phyloP scores from a whole-genome alignment of 2,888 invertebrate genomes.

The Rapana venosa region DNA sequence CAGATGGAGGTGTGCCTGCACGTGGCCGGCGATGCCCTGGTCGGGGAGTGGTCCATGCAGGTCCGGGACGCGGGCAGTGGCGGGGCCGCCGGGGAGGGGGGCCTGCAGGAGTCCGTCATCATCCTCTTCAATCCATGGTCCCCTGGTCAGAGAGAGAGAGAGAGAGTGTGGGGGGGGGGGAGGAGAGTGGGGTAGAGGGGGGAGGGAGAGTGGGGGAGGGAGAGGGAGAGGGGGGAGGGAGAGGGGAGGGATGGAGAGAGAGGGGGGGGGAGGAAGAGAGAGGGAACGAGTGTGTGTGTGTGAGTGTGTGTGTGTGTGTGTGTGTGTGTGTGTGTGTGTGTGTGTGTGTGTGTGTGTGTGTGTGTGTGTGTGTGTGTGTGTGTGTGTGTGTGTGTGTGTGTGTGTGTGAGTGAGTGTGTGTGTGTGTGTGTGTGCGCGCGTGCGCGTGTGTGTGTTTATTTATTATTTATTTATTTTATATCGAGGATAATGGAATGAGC shows the following conservation, averaged over 20 bases:
- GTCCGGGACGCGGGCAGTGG: conserved; percentile 7
- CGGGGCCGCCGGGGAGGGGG: neutral
- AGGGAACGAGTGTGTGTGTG: neutral
- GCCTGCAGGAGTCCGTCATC: neutral
- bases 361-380: conserved; percentile 7
- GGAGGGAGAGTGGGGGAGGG: no score
- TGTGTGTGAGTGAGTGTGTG: no score
- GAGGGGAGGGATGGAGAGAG: no score
- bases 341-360: conserved; percentile 19
- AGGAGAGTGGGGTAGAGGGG: no score
- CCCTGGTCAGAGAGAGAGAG: conserved; percentile 35
- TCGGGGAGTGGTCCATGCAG: conserved; percentile 46
- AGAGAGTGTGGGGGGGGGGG: neutral
- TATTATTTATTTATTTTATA: no score
- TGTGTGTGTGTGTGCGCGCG: no score
- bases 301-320: conserved; percentile 24
- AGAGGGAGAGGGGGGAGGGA: no score
- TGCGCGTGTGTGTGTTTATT: no score
- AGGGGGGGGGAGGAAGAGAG: no score
- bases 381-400: neutral
- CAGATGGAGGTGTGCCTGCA: conserved; percentile 23
- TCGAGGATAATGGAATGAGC: no score
- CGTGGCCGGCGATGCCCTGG: conserved; percentile 30
- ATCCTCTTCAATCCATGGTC: conserved; percentile 49
- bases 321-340: conserved; percentile 25